A percentile compares a stretch with the other conserved stretches of the same genome.
These are phyloP conservation scores for Lysandra coridon DNA, from an alignment of 2,888 invertebrate species.

Conservation along the genomic window DNA sequence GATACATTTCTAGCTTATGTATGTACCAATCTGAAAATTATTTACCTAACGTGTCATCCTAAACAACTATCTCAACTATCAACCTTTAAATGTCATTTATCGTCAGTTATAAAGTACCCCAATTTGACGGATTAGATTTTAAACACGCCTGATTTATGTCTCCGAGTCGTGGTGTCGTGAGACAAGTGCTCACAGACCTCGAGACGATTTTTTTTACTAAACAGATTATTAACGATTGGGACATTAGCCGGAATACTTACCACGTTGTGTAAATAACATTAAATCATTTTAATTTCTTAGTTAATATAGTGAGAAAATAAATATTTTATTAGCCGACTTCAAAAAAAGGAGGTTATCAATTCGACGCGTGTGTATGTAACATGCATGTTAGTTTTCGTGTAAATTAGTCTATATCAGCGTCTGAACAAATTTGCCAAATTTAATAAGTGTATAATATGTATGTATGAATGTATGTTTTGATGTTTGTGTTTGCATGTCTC, in stretches of 20 bases:
- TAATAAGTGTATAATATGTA: too few species aligned
- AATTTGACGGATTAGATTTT: constrained; percentile 55
- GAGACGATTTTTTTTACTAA: constrained; percentile 48
- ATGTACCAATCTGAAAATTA: too few species aligned
- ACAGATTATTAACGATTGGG: constrained; percentile 27
- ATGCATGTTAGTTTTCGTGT: too few species aligned
- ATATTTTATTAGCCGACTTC: not conserved
- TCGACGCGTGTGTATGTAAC: too few species aligned
- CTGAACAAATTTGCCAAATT: too few species aligned
- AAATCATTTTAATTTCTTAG: constrained; percentile 23
- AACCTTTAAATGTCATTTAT: not conserved
- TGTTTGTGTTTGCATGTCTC: too few species aligned
- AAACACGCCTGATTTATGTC: constrained; percentile 73
- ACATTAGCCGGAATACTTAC: not conserved
- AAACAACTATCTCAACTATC: too few species aligned
- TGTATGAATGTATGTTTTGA: too few species aligned
- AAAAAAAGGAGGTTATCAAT: too few species aligned
- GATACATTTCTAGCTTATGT: too few species aligned
- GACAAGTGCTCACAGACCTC: constrained; percentile 63
- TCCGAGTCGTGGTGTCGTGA: constrained; percentile 59
- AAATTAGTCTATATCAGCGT: too few species aligned
- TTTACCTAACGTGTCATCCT: too few species aligned
- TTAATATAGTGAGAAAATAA: not conserved
- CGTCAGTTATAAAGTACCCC: constrained; percentile 29
- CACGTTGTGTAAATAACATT: constrained; percentile 6